Evolutionary conservation across 2,113 vertebrate species (phyloP).

Genomic region (Etheostoma cragini): DNA sequence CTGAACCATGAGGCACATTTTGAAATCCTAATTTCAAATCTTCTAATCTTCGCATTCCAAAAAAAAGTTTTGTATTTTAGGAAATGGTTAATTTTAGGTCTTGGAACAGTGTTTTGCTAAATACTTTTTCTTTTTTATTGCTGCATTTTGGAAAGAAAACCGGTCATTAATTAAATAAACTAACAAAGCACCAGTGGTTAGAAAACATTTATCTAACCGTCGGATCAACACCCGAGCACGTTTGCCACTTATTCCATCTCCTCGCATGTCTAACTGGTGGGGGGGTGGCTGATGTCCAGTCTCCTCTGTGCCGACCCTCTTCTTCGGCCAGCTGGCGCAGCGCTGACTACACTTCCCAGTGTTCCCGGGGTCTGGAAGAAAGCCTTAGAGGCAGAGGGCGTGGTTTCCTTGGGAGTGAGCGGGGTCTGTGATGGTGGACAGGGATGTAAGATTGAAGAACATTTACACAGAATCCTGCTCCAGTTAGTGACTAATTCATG

Average conservation of each 20-base stretch:
- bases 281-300: slow-evolving; percentile 87
- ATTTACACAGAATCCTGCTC: background rate
- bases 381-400: slow-evolving; percentile 75
- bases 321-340: slow-evolving; percentile 68
- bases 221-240: background rate
- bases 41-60: background rate
- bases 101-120: background rate
- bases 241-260: background rate
- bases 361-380: slow-evolving; percentile 94
- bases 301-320: slow-evolving; percentile 90
- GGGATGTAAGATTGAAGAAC: background rate
- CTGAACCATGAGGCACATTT: slow-evolving; percentile 31
- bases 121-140: background rate
- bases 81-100: background rate
- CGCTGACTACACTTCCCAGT: slow-evolving; percentile 67
- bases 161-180: background rate
- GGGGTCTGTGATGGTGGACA: slow-evolving; percentile 77
- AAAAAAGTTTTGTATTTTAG: background rate
- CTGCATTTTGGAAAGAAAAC: background rate
- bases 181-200: slow-evolving; percentile 42
- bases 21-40: background rate
- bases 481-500: too few species aligned
- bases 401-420: slow-evolving; percentile 87
- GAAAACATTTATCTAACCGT: slow-evolving; percentile 16
- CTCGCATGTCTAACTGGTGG: slow-evolving; percentile 59